A percentile compares a stretch with the other conserved stretches of the same genome.
These are phyloP conservation scores for Otolemur crassicaudatus DNA, from an alignment of 2,797 vertebrate genomes.

Conservation along the genomic window DNA sequence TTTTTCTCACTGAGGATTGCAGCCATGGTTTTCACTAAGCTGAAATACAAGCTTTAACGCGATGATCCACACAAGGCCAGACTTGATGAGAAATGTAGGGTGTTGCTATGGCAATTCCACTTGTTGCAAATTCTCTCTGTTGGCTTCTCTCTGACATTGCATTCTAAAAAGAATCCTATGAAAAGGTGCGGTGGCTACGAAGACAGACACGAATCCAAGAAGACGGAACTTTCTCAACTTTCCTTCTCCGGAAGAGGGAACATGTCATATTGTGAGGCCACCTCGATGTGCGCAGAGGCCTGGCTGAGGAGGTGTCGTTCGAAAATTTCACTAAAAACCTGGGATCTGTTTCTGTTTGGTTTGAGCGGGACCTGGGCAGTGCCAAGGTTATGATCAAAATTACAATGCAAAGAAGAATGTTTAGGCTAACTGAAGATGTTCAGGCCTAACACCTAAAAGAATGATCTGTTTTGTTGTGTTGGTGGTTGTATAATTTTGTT, in stretches of 20 bases:
- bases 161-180: conserved; percentile 80
- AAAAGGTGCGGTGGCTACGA: conserved; percentile 83
- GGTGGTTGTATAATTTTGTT: not conserved
- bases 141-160: conserved; percentile 85
- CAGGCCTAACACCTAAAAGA: not conserved
- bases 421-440: not conserved
- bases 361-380: not conserved
- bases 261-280: not conserved
- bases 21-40: conserved; percentile 76
- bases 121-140: conserved; percentile 84
- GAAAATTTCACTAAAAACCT: conserved; percentile 29
- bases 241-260: not conserved
- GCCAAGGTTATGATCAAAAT: not conserved
- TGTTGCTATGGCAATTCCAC: conserved; percentile 90
- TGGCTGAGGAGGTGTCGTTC: conserved; percentile 7
- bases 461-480: not conserved
- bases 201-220: conserved; percentile 71
- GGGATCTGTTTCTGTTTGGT: conserved; percentile 22
- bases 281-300: not conserved
- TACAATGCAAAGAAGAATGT: not conserved
- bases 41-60: conserved; percentile 86
- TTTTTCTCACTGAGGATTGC: conserved; percentile 83
- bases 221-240: conserved; percentile 34
- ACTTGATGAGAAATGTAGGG: conserved; percentile 88
- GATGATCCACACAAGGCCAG: conserved; percentile 87